Evolutionary conservation across 2,888 invertebrate genomes (phyloP).

Genomic region (Lycophotia porphyrea): DNA sequence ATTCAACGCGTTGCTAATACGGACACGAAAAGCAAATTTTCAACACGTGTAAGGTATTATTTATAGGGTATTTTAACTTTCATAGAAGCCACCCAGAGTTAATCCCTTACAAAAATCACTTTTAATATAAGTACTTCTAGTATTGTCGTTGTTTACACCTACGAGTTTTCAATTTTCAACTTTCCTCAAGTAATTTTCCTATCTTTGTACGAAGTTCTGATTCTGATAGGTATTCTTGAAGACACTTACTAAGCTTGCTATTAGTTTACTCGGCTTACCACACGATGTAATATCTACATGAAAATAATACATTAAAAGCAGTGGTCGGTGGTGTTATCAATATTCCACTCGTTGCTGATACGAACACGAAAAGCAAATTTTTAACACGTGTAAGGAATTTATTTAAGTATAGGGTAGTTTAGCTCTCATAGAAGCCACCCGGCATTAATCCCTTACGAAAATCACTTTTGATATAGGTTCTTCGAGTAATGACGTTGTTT

Average conservation of each 20-base stretch:
- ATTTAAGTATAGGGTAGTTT: too few relatives aligned
- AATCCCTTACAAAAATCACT: slow-evolving; percentile 42
- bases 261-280: not conserved
- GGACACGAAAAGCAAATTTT: slow-evolving; percentile 32
- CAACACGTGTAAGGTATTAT: slow-evolving; percentile 55
- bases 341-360: slow-evolving; percentile 26
- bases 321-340: slow-evolving; percentile 16
- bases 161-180: slow-evolving; percentile 14
- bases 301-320: slow-evolving; percentile 20
- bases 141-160: slow-evolving; percentile 20
- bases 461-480: too few relatives aligned
- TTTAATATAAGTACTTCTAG: slow-evolving; percentile 18
- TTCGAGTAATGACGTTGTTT: too few relatives aligned
- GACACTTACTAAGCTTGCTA: not conserved
- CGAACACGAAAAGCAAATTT: slow-evolving; percentile 31
- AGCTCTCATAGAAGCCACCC: too few relatives aligned
- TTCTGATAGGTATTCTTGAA: not conserved
- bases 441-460: too few relatives aligned
- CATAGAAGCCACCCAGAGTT: slow-evolving; percentile 32
- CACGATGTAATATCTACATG: not conserved
- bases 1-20: slow-evolving; percentile 22
- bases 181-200: slow-evolving; percentile 15
- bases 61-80: slow-evolving; percentile 45
- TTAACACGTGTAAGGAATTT: slow-evolving; percentile 36
- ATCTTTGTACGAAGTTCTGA: slow-evolving; percentile 19